These are phyloP conservation scores for Sebastes umbrosus DNA, from an alignment of 2,797 vertebrate species.

Conservation along the genomic window DNA sequence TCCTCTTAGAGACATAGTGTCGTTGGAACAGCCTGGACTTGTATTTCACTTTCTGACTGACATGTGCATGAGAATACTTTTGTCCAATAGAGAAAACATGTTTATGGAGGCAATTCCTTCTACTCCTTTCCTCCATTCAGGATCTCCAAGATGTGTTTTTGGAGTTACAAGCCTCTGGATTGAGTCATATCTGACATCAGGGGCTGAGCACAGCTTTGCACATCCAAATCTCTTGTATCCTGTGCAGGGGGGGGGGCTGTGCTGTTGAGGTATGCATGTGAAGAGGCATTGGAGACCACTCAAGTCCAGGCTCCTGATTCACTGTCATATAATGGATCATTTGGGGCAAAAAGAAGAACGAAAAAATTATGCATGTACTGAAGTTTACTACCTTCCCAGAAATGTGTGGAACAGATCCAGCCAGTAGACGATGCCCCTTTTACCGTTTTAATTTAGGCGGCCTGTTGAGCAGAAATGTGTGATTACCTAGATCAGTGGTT, in stretches of 20 bases:
- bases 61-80: constrained; percentile 23
- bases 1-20: constrained; percentile 33
- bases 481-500: constrained; percentile 24
- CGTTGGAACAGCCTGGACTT: constrained; percentile 12
- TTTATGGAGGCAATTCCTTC: constrained; percentile 35
- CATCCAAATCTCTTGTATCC: constrained; percentile 76
- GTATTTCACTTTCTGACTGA: constrained; percentile 18
- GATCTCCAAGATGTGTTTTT: constrained; percentile 47
- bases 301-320: constrained; percentile 75
- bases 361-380: constrained; percentile 61
- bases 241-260: constrained; percentile 44
- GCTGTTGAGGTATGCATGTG: constrained; percentile 68
- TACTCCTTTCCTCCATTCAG: constrained; percentile 23
- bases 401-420: constrained; percentile 69
- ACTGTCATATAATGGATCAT: constrained; percentile 82
- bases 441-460: constrained; percentile 63
- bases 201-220: constrained; percentile 61
- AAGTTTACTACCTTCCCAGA: constrained; percentile 77
- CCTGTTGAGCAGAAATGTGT: constrained; percentile 54
- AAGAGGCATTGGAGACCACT: constrained; percentile 77
- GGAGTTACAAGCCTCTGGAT: constrained; percentile 64
- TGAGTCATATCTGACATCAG: constrained; percentile 77
- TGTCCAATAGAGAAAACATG: constrained; percentile 58
- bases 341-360: constrained; percentile 71
- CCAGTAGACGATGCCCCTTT: constrained; percentile 50